Conservation (phyloP, 2,797 vertebrate genomes). For the Phataginus tricuspis region DNA sequence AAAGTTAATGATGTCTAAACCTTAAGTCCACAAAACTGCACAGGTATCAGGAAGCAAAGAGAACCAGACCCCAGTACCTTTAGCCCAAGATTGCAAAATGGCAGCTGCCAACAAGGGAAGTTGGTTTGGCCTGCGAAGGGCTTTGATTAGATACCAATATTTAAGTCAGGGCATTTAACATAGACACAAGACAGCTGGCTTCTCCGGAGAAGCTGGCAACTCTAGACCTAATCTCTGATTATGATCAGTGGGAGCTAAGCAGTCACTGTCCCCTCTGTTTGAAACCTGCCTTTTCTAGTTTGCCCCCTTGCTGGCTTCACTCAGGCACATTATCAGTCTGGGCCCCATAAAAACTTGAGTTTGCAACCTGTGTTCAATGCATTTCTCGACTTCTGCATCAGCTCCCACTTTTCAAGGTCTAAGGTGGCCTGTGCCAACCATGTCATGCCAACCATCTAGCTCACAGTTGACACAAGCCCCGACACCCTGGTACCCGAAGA, state of each 20-base stretch:
- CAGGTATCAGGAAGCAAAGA: not conserved
- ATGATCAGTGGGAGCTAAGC: not conserved
- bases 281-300: not conserved
- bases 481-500: not conserved
- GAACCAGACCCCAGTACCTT: not conserved
- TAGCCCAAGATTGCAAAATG: not conserved
- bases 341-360: not conserved
- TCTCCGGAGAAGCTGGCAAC: not conserved
- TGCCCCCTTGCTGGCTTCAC: not conserved
- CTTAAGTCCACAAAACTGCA: not conserved
- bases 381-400: constrained; percentile 8
- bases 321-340: not conserved
- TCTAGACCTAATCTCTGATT: not conserved
- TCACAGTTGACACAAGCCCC: not conserved
- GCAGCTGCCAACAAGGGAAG: not conserved
- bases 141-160: not conserved
- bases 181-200: not conserved
- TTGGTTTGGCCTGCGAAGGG: not conserved
- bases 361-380: not conserved
- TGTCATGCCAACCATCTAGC: not conserved
- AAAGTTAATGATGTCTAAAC: not conserved
- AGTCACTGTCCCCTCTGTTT: not conserved
- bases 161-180: not conserved
- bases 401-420: constrained; percentile 34
- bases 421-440: not conserved